Evolutionary conservation across 2,888 invertebrate genomes (phyloP), one percentile per base, ranked within the genome.

Genomic region (Stenodera caucasica): DNA sequence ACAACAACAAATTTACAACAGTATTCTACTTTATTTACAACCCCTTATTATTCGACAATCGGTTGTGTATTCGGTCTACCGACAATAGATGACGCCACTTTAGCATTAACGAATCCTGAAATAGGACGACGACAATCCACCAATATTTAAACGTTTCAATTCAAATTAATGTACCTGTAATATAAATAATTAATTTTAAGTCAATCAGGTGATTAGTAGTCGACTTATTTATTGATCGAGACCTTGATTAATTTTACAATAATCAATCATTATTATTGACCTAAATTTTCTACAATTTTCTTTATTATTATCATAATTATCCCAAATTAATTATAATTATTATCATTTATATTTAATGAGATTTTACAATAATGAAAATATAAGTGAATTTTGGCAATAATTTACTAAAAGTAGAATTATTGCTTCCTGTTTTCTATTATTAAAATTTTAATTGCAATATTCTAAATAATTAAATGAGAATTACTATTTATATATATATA

Each of bases 31-130:
- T 76, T 81, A 11, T 78, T 89, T 35, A 78, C 86, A 57, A 83
- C 84, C 49, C 87, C 87, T 0, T 89, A 88, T 69, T 87, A 86
- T 50, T 72, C 86, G 9, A 86, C 88, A 0, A 78, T 88, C 1
- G 82, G 83, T 61, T 86, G 86, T 69, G 84, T 88, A 49, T 88
- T 88, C 70, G 85, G 84, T 0, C 80, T 84, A 7, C 78, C 86
- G 49, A 79, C 85, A 15, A 80, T 80, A 68, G 81, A 81, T 59
- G 81, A 80, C 62, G 72, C 77, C 40, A 61, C 68, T 11, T 70
- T 58, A 12, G 32, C 52, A 7, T 49, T 53, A 30, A 12, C 37
- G 9, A 49, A 26, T 14, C 11, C 54, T 53, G 63, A 60, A 23
- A 49, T 60, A 32, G 21, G 53, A 32, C 57, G 63, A 23, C 57